Base-by-base conservation (phyloP, 2,797 vertebrate species). In the Garrulus glandarius region DNA sequence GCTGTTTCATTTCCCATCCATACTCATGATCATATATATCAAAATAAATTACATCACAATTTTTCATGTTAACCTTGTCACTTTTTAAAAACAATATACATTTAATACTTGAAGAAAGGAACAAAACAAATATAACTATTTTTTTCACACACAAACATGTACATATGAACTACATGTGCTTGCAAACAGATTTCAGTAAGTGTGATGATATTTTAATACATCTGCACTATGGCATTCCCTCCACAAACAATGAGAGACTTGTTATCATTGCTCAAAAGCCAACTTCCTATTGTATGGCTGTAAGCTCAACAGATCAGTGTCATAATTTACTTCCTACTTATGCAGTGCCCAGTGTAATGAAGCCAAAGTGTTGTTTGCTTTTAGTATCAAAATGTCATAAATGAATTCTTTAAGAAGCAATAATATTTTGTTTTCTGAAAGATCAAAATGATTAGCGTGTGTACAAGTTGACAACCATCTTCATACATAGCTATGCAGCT, bases 121-220 rank as follows among this genome's bases (percentile, higher is more conserved):
- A 34, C 63, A 84, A 93, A 96, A 76, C 80, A 95, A 96, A 87
- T 83, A 79, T 84, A 94, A 83, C 41, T 85, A 18, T 71, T 50
- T 78, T 87, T 87, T 89, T 29, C 74, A 85, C 96, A 96, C 95
- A 97, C 94, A 96, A 97, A 97, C 93, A 94, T 91, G 82, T 96
- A 97, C 96, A 96, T 96, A 97, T 96, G 96, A 97, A 94, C 90
- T 96, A 93, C 88, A 97, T 69, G 57, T 96, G 92, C 89, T 97
- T 93, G 87, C 93, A 93, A 93, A 89, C 77, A 93, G 93, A 91
- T 89, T 93, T 96, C 68, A 84, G 34, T 87, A 84, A 84, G 29
- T 94, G 82, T 87, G 77, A 93, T 84, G 89, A 68, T 85, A 87
- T 56, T 87, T 94, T 91, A 74, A 85, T 91, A 96, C 89, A 85